phyloP scores from a whole-genome alignment of 2,113 vertebrate genomes.

The Lethenteron reissneri region DNA sequence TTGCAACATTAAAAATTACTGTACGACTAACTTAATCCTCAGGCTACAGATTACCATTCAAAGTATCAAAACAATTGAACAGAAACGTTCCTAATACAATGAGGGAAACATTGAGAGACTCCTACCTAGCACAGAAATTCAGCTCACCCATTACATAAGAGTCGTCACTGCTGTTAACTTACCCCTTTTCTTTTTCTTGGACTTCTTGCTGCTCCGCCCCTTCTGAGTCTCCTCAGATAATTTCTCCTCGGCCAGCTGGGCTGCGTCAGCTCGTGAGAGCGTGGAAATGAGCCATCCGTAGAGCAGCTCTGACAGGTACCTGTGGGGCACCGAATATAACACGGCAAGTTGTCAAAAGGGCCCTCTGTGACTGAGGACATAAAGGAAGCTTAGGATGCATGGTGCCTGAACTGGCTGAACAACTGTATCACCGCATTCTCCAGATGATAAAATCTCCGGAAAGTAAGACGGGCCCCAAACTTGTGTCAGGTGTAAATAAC shows the following conservation, averaged over 20 bases:
- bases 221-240: slow-evolving; percentile 89
- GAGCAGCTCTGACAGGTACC: slow-evolving; percentile 92
- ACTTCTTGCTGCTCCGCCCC: slow-evolving; percentile 89
- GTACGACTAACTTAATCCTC: background rate
- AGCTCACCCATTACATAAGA: too few relatives aligned
- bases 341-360: too few relatives aligned
- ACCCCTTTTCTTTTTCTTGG: slow-evolving; percentile 98
- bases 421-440: too few relatives aligned
- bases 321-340: slow-evolving; percentile 13
- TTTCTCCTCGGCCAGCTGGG: slow-evolving; percentile 88
- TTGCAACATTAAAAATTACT: background rate
- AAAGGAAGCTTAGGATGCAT: too few relatives aligned
- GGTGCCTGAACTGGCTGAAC: too few relatives aligned
- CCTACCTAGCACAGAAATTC: too few relatives aligned
- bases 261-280: slow-evolving; percentile 77
- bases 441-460: too few relatives aligned
- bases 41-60: background rate
- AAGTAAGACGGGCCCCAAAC: too few relatives aligned
- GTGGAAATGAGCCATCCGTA: slow-evolving; percentile 98
- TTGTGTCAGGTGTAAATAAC: too few relatives aligned
- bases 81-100: background rate
- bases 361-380: too few relatives aligned
- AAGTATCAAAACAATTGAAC: too few relatives aligned
- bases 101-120: too few relatives aligned
- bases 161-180: background rate